Evolutionary conservation across 2,113 vertebrate genomes (phyloP).

Genomic region (Stictonetta naevosa): DNA sequence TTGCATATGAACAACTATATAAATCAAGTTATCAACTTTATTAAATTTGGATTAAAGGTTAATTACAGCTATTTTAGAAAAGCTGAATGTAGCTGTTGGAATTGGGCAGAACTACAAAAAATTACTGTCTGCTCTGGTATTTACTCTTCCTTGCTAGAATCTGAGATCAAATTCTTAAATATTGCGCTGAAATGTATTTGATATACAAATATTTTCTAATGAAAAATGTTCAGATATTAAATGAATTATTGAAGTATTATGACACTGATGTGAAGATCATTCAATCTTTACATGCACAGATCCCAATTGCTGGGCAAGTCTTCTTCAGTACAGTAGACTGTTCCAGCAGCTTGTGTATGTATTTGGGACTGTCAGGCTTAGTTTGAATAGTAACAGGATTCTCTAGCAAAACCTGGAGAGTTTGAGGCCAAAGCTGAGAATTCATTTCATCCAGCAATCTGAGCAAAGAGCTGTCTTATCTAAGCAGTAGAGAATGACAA

Average conservation of each 20-base stretch:
- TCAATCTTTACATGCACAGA: not conserved
- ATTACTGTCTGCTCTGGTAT: slow-evolving; percentile 37
- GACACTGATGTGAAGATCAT: not conserved
- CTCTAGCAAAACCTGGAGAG: not conserved
- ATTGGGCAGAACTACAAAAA: slow-evolving; percentile 47
- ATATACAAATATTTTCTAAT: not conserved
- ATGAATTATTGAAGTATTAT: not conserved
- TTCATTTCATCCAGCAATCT: not conserved
- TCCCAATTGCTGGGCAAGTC: not conserved
- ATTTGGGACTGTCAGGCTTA: not conserved
- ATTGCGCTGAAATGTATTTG: not conserved
- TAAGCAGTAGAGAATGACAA: not conserved
- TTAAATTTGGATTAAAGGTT: slow-evolving; percentile 67
- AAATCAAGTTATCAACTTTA: slow-evolving; percentile 31
- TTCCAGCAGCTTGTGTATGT: not conserved
- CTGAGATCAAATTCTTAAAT: slow-evolving; percentile 37
- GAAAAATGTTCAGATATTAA: not conserved
- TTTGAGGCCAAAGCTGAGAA: not conserved
- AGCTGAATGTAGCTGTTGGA: slow-evolving; percentile 31
- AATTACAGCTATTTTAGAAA: slow-evolving; percentile 61
- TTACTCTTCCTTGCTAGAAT: slow-evolving; percentile 50
- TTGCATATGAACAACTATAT: slow-evolving; percentile 10
- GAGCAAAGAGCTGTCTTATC: not conserved
- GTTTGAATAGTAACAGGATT: not conserved
- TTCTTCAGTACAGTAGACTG: not conserved